phyloP scores from a whole-genome alignment of 2,797 vertebrate genomes.

The Chelmon rostratus region DNA sequence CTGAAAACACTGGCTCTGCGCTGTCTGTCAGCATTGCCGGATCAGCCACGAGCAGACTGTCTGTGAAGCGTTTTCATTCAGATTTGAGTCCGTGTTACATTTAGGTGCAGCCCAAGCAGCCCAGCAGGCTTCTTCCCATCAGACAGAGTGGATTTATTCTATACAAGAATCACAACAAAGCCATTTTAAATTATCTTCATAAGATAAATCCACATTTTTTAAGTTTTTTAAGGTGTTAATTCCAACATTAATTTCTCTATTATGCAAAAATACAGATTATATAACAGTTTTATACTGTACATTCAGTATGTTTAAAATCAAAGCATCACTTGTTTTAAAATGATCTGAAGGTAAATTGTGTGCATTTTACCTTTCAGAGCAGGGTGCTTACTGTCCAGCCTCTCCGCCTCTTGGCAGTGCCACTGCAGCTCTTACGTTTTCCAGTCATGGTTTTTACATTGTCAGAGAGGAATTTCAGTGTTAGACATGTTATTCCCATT shows the following conservation, averaged over 20 bases:
- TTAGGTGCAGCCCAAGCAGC: neutral
- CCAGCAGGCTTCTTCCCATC: slow-evolving; percentile 8
- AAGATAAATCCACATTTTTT: neutral
- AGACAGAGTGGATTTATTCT: neutral
- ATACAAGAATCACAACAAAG: neutral
- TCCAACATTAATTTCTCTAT: neutral
- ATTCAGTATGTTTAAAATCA: neutral
- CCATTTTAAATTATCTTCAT: neutral
- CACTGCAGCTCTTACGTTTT: slow-evolving; percentile 3
- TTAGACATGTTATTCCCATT: slow-evolving; percentile 45
- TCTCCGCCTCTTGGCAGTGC: slow-evolving; percentile 1
- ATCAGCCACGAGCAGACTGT: slow-evolving; percentile 6
- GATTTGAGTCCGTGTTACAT: slow-evolving; percentile 20
- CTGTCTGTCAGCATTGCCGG: slow-evolving; percentile 7
- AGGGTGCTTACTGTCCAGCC: neutral
- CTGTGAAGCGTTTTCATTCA: slow-evolving; percentile 25
- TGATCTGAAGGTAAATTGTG: neutral
- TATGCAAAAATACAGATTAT: neutral
- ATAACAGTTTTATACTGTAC: neutral
- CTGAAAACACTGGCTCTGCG: slow-evolving; percentile 8
- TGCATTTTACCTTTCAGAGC: neutral
- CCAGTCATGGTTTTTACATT: slow-evolving; percentile 37
- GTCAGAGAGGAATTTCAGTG: slow-evolving; percentile 30
- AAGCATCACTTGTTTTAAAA: neutral
- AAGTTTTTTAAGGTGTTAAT: neutral